Base-by-base conservation (phyloP, 2,888 invertebrate species). In the Dolichopus griseipennis region DNA sequence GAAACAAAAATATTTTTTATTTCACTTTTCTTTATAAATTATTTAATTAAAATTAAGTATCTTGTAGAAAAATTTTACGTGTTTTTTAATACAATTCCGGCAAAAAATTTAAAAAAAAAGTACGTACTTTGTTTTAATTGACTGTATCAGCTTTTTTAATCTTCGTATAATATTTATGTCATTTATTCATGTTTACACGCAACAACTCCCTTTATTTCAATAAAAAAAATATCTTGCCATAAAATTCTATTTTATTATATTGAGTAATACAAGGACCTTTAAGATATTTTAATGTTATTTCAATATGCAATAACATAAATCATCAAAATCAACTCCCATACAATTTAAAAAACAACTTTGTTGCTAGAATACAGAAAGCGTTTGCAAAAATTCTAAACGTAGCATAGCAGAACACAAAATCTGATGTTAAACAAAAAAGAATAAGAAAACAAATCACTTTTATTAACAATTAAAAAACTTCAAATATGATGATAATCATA, bases 141-240 rank as follows among this genome's bases (percentile, higher is more conserved):
- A 52, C 52, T 18, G 6, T 52, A 52, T 52, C 52, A 52, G n/a
- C 4, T 52, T 52, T 52, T 52, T 52, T 52, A 52, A 52, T 52
- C 52, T 52, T 52, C 52, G 18, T 7, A 52, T 52, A 52, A 52
- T 52, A 52, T 52, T 52, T 52, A 52, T 52, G 52, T 52, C 52
- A 52, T 52, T 52, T 52, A 52, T 52, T 52, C 18, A 52, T 52
- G n/a, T 52, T 52, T 52, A 52, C 52, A 52, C 52, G 52, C 52
- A 52, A 52, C 52, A 52, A n/a, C 52, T 52, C 52, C 52, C 52
- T 52, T 52, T 52, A 12, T 37, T 37, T 37, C 8, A 37, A 37
- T 7, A 8, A 37, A 37, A 37, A 37, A 37, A 37, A 10, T 37
- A 37, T 37, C 12, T 12, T 37, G 2, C 37, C 4, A 12, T 37